A percentile compares a stretch with the other conserved stretches of the same genome.
phyloP scores from a whole-genome alignment of 2,888 invertebrate species.

The Strigamia crassipes region DNA sequence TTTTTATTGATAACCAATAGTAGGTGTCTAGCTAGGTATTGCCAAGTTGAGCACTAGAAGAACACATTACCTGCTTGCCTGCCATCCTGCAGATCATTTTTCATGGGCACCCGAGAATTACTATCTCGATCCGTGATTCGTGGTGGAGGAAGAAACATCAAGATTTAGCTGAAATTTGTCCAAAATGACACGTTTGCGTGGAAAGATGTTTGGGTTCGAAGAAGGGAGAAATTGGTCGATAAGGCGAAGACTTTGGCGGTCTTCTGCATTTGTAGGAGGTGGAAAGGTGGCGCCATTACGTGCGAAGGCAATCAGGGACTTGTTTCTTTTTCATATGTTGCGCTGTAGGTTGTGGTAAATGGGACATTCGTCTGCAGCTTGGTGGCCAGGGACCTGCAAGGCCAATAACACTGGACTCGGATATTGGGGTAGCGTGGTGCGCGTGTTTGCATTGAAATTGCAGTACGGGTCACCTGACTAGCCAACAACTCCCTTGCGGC shows the following conservation, averaged over 20 bases:
- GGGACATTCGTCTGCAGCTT: slow-evolving; percentile 21
- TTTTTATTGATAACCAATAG: slow-evolving; percentile 7
- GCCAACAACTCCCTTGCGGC: slow-evolving; percentile 5
- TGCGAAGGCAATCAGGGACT: slow-evolving; percentile 21
- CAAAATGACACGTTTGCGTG: background rate
- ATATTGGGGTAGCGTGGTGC: background rate
- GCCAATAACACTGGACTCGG: slow-evolving; percentile 16
- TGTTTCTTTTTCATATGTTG: slow-evolving; percentile 21
- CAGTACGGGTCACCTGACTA: slow-evolving; percentile 14
- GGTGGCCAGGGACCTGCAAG: slow-evolving; percentile 9
- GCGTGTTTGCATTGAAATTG: slow-evolving; percentile 21
- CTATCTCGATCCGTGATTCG: background rate
- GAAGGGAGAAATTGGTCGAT: background rate
- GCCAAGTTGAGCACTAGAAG: background rate
- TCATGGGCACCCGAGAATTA: background rate
- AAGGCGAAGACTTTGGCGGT: background rate
- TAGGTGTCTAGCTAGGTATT: background rate
- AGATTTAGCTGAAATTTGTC: background rate
- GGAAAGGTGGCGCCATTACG: slow-evolving; percentile 21
- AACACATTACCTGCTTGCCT: slow-evolving; percentile 5
- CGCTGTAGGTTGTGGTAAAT: slow-evolving; percentile 8
- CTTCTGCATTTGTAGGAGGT: background rate
- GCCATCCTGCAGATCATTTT: background rate
- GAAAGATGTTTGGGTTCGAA: background rate
- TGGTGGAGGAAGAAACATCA: background rate